Conservation (phyloP, 2,113 vertebrate genomes). For the Otus sunia region DNA sequence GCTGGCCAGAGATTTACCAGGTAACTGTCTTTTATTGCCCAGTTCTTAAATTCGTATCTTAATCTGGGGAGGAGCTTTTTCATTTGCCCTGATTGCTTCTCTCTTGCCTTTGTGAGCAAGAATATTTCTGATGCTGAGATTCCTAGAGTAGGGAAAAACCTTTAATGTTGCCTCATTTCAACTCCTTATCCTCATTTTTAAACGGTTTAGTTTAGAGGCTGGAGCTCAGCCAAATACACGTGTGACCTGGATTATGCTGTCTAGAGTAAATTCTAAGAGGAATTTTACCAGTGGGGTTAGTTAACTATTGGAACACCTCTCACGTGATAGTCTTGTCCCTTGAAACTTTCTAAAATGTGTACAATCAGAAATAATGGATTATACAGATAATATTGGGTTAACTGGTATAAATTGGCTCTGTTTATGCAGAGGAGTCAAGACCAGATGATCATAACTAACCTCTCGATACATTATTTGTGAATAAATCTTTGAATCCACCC, state of each 20-base stretch:
- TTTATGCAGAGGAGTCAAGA: neutral
- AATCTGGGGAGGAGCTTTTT: neutral
- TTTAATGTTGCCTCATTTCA: conserved; percentile 42
- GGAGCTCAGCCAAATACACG: neutral
- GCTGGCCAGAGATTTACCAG: neutral
- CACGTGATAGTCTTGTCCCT: neutral
- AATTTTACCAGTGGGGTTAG: conserved; percentile 3
- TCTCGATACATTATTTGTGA: neutral
- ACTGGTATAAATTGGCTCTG: neutral
- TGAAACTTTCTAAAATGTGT: neutral
- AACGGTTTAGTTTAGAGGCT: conserved; percentile 38
- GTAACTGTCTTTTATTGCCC: neutral
- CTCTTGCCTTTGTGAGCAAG: neutral
- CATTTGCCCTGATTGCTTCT: neutral
- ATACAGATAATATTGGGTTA: neutral
- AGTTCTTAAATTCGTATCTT: neutral
- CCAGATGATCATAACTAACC: neutral
- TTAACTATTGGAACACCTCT: conserved; percentile 3
- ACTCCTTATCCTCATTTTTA: conserved; percentile 55
- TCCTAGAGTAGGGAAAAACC: neutral
- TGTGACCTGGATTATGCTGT: conserved; percentile 54
- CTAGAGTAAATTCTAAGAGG: conserved; percentile 40
- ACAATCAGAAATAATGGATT: neutral
- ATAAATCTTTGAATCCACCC: neutral
- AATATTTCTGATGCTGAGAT: neutral